These are phyloP conservation scores for Dermochelys coriacea DNA, from an alignment of 2,797 vertebrate genomes.

Conservation along the genomic window DNA sequence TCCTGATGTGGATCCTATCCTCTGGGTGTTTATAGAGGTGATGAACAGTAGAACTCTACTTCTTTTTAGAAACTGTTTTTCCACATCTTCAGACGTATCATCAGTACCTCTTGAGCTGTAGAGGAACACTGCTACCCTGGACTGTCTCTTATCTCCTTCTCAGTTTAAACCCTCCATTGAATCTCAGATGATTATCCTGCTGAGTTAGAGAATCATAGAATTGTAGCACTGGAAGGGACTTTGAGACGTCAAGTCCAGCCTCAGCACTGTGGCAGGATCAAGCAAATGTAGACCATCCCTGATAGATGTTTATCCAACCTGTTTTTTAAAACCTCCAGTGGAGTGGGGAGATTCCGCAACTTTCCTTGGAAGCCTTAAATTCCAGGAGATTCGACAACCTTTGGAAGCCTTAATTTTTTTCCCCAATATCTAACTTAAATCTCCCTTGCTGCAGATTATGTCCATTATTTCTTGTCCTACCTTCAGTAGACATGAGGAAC, in stretches of 20 bases:
- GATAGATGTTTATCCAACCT: not conserved
- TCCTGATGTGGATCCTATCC: no score
- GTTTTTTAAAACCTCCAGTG: not conserved
- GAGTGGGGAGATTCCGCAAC: not conserved
- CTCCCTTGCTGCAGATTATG: not conserved
- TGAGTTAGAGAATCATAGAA: not conserved
- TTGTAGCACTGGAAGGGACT: not conserved
- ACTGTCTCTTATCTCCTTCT: no score
- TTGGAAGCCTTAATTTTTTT: not conserved
- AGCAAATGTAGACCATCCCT: not conserved
- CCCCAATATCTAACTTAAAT: not conserved
- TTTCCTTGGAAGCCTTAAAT: no score
- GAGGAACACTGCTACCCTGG: no score
- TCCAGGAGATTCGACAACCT: not conserved
- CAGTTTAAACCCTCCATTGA: not conserved
- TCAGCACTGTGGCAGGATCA: not conserved
- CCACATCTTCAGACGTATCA: no score
- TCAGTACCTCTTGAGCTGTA: no score
- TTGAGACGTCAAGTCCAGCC: not conserved
- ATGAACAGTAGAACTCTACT: no score
- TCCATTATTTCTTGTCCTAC: not conserved
- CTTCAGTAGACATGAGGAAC: not conserved
- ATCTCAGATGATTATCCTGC: not conserved
- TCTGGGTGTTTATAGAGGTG: no score
- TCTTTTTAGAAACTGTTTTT: no score